A percentile compares a stretch with the other conserved stretches of the same genome.
phyloP scores from a whole-genome alignment of 1,140 invertebrate species.

The Aphis gossypii region DNA sequence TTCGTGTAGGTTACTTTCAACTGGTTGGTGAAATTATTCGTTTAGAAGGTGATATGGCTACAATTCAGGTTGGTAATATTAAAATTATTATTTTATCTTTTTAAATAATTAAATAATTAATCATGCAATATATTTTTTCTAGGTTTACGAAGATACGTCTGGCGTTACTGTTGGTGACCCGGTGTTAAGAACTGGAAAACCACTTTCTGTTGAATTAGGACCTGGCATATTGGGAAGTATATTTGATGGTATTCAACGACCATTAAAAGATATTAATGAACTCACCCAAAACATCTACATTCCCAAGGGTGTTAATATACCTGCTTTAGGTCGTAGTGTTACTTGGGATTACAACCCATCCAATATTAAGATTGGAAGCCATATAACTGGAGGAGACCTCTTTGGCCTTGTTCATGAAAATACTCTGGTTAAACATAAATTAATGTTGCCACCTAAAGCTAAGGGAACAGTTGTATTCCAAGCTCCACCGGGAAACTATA shows the following conservation, averaged over 20 bases:
- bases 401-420: conserved; percentile 97
- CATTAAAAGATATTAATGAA: conserved; percentile 94
- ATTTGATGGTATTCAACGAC: conserved; percentile 99
- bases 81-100: background rate
- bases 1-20: conserved; percentile 97
- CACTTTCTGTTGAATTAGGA: conserved; percentile 97
- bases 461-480: conserved; percentile 96
- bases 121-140: conserved; percentile 26
- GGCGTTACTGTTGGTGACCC: conserved; percentile 99
- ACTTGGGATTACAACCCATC: conserved; percentile 94
- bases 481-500: conserved; percentile 94
- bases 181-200: conserved; percentile 96
- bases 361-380: conserved; percentile 88
- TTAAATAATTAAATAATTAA: background rate
- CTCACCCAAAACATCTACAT: conserved; percentile 97
- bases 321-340: conserved; percentile 81
- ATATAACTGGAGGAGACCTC: conserved; percentile 97
- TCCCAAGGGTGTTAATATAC: conserved; percentile 97
- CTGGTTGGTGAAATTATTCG: conserved; percentile 99
- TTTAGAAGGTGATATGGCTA: conserved; percentile 98
- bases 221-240: conserved; percentile 99
- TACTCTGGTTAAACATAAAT: conserved; percentile 94
- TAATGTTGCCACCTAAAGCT: conserved; percentile 91
- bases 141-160: conserved; percentile 99
- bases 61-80: conserved; percentile 81